A percentile compares a stretch with the other conserved stretches of the same genome.
These are phyloP conservation scores for Leptodactylus fuscus DNA, from an alignment of 2,113 vertebrate genomes.

Conservation along the genomic window DNA sequence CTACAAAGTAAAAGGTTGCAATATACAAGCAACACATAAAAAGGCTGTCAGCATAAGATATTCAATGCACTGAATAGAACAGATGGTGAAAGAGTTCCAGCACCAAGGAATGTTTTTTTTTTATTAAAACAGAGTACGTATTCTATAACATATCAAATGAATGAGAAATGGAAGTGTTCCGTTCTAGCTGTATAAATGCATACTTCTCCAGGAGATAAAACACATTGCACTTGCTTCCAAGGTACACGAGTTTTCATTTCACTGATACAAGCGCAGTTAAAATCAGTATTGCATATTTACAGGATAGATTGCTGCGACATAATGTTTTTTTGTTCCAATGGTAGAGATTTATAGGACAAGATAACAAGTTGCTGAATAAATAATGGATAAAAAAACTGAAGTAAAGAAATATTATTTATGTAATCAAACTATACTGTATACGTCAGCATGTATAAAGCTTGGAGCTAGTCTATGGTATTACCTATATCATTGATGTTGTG, in stretches of 20 bases:
- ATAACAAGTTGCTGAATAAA: not conserved
- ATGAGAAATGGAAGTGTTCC: constrained; percentile 12
- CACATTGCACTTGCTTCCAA: not conserved
- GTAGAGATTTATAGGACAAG: not conserved
- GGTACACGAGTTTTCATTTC: constrained; percentile 34
- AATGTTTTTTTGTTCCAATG: not conserved
- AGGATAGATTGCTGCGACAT: not conserved
- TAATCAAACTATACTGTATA: not conserved
- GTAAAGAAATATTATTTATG: not conserved
- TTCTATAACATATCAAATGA: constrained; percentile 30
- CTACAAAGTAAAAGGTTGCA: not conserved
- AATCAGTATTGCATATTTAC: not conserved
- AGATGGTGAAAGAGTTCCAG: not conserved
- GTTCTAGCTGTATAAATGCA: constrained; percentile 12
- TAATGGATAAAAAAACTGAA: not conserved
- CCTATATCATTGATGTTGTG: too few relatives aligned
- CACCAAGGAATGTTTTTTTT: constrained; percentile 17
- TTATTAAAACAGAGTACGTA: constrained; percentile 3
- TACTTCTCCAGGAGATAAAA: not conserved
- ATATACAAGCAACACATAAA: not conserved
- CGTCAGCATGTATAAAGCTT: too few relatives aligned
- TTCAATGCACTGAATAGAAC: not conserved
- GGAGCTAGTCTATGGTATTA: too few relatives aligned
- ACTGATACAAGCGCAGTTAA: not conserved
- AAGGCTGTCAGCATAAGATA: not conserved